phyloP scores from a whole-genome alignment of 2,113 vertebrate genomes.

The Perca schrenkii region DNA sequence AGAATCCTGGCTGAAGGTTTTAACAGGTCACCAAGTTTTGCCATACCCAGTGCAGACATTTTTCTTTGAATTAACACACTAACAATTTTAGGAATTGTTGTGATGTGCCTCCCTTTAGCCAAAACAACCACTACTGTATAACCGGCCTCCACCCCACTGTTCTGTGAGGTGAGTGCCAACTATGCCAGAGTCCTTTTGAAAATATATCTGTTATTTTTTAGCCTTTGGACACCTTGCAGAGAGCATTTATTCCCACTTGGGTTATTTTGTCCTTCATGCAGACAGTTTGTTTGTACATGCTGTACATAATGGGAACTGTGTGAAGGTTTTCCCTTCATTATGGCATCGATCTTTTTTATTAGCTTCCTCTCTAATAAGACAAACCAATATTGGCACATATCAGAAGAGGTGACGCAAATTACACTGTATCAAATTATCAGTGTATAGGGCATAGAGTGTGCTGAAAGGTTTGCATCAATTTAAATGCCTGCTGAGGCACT shows the following conservation, averaged over 20 bases:
- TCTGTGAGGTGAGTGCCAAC: not conserved
- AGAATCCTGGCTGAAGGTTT: constrained; percentile 10
- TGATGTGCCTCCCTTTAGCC: constrained; percentile 4
- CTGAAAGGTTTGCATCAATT: constrained; percentile 1
- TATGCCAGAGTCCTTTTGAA: not conserved
- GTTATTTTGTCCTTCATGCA: not conserved
- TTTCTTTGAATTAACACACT: constrained; percentile 29
- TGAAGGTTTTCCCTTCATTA: not conserved
- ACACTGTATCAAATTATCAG: not conserved
- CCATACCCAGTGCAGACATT: constrained; percentile 35
- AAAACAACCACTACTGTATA: not conserved
- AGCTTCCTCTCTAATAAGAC: not conserved
- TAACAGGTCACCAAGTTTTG: not conserved
- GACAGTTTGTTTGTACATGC: not conserved
- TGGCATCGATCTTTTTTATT: not conserved
- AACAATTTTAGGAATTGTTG: constrained; percentile 37
- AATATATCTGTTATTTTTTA: constrained; percentile 3
- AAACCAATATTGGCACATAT: not conserved
- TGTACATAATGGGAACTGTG: not conserved
- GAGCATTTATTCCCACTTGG: not conserved
- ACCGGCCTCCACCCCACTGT: constrained; percentile 6
- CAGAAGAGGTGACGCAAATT: not conserved
- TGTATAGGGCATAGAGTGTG: not conserved
- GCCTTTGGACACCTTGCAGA: constrained; percentile 12
- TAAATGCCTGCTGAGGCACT: not conserved